These are phyloP conservation scores for Oryzias curvinotus DNA, from an alignment of 2,113 vertebrate genomes.

Conservation along the genomic window DNA sequence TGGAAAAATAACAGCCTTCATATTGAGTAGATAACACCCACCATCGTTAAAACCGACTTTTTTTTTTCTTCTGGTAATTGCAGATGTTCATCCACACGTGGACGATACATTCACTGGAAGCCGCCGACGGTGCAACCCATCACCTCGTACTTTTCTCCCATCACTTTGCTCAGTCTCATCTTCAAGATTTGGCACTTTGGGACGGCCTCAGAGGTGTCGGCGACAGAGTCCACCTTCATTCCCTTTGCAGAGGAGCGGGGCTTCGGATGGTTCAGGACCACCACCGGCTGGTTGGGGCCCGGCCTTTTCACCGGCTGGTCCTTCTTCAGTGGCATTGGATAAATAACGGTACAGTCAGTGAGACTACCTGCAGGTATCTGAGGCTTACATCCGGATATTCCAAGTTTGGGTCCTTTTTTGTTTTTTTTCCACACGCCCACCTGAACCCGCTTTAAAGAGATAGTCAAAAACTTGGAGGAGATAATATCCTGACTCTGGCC, in stretches of 20 bases:
- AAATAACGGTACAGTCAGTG: constrained; percentile 33
- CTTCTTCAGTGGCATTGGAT: constrained; percentile 79
- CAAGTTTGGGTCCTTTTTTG: constrained; percentile 56
- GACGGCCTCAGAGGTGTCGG: constrained; percentile 45
- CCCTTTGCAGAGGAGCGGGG: constrained; percentile 40
- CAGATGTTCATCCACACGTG: neutral
- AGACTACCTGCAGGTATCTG: constrained; percentile 6
- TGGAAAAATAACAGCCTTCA: constrained; percentile 37
- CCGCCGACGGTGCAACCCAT: constrained; percentile 69
- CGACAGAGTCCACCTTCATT: constrained; percentile 8
- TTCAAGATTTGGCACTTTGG: constrained; percentile 85
- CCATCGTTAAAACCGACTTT: constrained; percentile 20
- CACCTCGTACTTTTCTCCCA: constrained; percentile 88
- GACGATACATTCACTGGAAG: constrained; percentile 36
- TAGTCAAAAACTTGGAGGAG: constrained; percentile 62
- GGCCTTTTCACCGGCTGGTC: constrained; percentile 87
- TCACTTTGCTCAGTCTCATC: constrained; percentile 91
- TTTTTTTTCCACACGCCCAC: constrained; percentile 47
- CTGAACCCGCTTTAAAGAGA: constrained; percentile 73
- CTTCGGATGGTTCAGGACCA: constrained; percentile 91
- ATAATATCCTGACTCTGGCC: constrained; percentile 52
- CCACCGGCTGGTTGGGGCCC: constrained; percentile 90
- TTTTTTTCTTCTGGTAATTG: constrained; percentile 11
- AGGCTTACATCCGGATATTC: constrained; percentile 44
- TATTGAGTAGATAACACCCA: constrained; percentile 9